Evolutionary conservation across 92 coral and sea anemone species (phyloP), one percentile per base, ranked within the genome.

Genomic region (Epizoanthus stellaris): DNA sequence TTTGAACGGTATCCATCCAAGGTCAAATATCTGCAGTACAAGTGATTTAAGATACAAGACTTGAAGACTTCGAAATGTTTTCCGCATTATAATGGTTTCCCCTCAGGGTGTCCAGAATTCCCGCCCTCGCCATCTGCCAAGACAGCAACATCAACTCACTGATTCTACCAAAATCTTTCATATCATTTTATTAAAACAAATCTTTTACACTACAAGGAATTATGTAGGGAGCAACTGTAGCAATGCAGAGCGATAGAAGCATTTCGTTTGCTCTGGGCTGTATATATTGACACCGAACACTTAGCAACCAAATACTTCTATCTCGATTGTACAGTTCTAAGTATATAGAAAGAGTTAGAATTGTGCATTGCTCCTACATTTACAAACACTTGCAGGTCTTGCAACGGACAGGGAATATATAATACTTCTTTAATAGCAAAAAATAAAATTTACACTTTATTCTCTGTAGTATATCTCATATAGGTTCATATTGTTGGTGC

Each of bases 371-470:
- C 21, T 64, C 59, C 56, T 52, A 9, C 56, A 52, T 52, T 52
- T 52, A 52, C 56, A 10, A 52, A 52, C 14, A 43, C 70, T 79
- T 79, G 83, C 83, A 62, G 83, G 47, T 52, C 42, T 77, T 79
- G 70, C 83, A 79, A 79, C 62, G 82, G 71, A 43, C 71, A 79
- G 3, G 52, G 70, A 62, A 79, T 79, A 87, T 90, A 90, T 90
- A 87, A 63, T 86, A 89, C 90, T 86, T 88, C 89, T 94, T 94
- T 94, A 93, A 94, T 94, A 94, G 98, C 98, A 94, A 94, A 94
- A 94, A 94, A 94, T 94, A 94, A 94, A 94, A 94, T 94, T 89
- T 94, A 94, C 98, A 94, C 93, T 92, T 92, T 89, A 88, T 45
- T 88, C 85, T 89, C 85, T 94, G 93, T 93, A 90, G 93, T 89